These are phyloP conservation scores for Nemotelus nigrinus DNA, from an alignment of 2,888 invertebrate genomes.

Conservation along the genomic window DNA sequence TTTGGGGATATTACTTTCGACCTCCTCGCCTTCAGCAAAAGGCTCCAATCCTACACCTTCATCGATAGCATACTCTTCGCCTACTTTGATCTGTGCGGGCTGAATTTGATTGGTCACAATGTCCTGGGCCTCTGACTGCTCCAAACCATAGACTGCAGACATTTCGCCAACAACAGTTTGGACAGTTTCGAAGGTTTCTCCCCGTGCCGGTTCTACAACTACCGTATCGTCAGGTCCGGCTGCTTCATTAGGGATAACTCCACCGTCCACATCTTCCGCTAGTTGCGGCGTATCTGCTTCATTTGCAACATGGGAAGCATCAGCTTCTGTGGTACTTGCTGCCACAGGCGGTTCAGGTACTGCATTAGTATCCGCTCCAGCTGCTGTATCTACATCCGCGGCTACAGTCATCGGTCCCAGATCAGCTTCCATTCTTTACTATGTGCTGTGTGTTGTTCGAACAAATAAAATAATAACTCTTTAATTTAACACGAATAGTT, in stretches of 20 bases:
- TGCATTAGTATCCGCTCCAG: not conserved
- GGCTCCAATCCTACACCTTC: not conserved
- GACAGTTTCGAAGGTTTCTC: not conserved
- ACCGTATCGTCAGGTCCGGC: not conserved
- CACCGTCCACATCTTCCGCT: not conserved
- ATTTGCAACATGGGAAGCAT: not conserved
- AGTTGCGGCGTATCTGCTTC: not conserved
- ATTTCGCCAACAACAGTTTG: not conserved
- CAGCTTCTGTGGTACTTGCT: not conserved
- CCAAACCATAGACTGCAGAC: not conserved
- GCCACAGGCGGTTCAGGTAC: not conserved
- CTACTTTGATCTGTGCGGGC: not conserved
- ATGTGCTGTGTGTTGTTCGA: not conserved
- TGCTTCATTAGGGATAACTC: not conserved
- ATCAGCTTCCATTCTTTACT: conserved; percentile 16
- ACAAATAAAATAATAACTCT: not conserved
- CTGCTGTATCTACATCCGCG: not conserved
- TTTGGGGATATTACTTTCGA: not conserved
- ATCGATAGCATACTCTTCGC: not conserved
- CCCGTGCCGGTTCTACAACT: not conserved
- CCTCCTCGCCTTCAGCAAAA: not conserved
- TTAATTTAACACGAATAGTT: not conserved
- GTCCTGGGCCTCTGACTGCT: not conserved
- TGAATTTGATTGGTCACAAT: not conserved
- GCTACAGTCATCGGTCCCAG: not conserved